Evolutionary conservation across 2,113 vertebrate genomes (phyloP).

Genomic region (Cryptotis parvus): DNA sequence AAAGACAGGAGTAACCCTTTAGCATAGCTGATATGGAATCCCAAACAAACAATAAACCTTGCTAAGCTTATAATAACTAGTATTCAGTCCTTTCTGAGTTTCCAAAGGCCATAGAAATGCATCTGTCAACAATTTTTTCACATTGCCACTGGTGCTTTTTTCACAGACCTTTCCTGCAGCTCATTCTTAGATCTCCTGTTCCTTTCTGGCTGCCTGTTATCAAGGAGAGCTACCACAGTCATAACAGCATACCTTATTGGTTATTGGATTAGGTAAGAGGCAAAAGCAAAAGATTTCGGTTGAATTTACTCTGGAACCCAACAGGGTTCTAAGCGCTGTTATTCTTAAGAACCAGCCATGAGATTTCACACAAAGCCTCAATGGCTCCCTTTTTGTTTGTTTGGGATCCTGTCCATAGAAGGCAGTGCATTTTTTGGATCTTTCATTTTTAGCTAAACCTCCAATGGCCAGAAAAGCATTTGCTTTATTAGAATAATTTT

Average conservation of each 20-base stretch:
- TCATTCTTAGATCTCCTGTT: background rate
- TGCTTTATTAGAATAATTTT: slow-evolving; percentile 15
- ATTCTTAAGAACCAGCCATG: background rate
- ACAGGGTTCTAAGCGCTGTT: background rate
- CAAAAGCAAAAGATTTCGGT: background rate
- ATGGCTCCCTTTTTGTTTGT: background rate
- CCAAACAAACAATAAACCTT: background rate
- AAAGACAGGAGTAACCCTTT: too few relatives aligned
- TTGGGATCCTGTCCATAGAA: background rate
- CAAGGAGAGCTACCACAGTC: background rate
- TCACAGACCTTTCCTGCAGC: background rate
- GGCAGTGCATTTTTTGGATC: fast-evolving
- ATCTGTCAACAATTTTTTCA: background rate
- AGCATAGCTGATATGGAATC: too few relatives aligned
- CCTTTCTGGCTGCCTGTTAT: background rate
- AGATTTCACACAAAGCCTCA: background rate
- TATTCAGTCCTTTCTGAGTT: background rate
- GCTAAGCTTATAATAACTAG: background rate
- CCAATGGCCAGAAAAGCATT: background rate
- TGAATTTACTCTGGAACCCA: background rate
- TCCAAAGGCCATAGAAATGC: background rate
- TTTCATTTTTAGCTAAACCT: background rate
- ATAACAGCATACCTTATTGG: background rate
- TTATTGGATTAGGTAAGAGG: background rate
- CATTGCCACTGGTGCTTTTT: too few relatives aligned